phyloP scores from a whole-genome alignment of 2,113 vertebrate genomes.

The Oxygymnocypris stewartii region DNA sequence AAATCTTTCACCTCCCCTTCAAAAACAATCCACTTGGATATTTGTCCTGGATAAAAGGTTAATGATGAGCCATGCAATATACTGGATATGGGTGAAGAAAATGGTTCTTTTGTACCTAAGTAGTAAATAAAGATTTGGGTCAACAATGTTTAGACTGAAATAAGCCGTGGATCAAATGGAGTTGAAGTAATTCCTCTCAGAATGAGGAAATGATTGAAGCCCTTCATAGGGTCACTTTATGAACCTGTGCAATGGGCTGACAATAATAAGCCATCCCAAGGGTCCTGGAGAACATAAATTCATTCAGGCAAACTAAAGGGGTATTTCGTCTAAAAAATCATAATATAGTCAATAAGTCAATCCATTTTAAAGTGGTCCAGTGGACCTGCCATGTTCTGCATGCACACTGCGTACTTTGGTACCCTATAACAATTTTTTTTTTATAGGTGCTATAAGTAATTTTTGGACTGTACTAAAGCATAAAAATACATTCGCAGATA shows the following conservation, averaged over 20 bases:
- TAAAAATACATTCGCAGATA: neutral
- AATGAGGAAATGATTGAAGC: neutral
- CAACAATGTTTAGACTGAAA: neutral
- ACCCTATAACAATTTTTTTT: neutral
- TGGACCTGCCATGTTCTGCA: neutral
- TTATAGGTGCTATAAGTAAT: neutral
- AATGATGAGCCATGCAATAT: neutral
- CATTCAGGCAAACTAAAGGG: conserved; percentile 19
- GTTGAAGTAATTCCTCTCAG: neutral
- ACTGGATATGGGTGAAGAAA: neutral
- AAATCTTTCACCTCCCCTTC: neutral
- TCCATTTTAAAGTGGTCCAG: neutral
- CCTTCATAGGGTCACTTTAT: conserved; percentile 9
- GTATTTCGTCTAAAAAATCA: neutral
- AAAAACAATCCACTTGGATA: neutral
- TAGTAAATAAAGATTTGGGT: neutral
- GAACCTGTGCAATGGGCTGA: neutral
- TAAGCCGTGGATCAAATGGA: neutral
- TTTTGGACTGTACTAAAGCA: neutral
- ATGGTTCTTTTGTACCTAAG: neutral
- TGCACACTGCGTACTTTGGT: neutral
- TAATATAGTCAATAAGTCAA: neutral
- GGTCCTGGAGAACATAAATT: neutral
- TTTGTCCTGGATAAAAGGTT: neutral
- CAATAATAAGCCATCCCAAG: neutral